Evolutionary conservation across 2,113 vertebrate species (phyloP).

Genomic region (Prolemur simus): DNA sequence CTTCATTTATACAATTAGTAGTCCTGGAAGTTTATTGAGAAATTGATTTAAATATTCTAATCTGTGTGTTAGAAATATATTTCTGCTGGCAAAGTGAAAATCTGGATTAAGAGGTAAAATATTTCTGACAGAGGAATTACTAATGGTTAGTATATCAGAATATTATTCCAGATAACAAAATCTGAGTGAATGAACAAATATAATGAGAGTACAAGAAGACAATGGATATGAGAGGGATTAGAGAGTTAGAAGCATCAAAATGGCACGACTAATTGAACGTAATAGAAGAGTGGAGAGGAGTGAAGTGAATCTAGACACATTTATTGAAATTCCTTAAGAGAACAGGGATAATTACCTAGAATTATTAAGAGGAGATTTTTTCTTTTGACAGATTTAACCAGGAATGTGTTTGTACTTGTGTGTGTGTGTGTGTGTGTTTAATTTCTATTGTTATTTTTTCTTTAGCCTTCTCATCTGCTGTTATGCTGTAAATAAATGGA

Average conservation of each 20-base stretch:
- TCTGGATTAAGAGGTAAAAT: not conserved
- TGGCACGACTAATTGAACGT: not conserved
- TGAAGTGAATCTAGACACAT: not conserved
- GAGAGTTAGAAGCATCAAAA: not conserved
- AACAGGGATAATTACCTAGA: not conserved
- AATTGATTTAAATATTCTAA: not conserved
- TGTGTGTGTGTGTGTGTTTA: no score
- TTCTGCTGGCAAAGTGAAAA: not conserved
- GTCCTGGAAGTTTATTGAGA: not conserved
- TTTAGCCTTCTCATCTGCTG: not conserved
- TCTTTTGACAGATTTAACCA: not conserved
- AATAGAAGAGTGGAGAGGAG: not conserved
- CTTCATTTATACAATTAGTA: not conserved
- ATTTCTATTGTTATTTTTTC: not conserved
- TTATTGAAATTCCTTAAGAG: not conserved
- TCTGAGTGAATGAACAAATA: not conserved
- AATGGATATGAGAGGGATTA: not conserved
- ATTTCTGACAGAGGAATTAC: not conserved
- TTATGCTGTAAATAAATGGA: constrained; percentile 22
- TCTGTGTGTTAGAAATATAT: not conserved
- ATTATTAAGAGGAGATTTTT: not conserved
- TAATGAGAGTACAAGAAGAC: not conserved
- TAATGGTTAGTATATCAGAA: not conserved
- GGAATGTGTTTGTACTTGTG: not conserved
- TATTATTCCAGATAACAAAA: not conserved